Conservation (phyloP, 2,113 vertebrate species). For the Nycticorax nycticorax region DNA sequence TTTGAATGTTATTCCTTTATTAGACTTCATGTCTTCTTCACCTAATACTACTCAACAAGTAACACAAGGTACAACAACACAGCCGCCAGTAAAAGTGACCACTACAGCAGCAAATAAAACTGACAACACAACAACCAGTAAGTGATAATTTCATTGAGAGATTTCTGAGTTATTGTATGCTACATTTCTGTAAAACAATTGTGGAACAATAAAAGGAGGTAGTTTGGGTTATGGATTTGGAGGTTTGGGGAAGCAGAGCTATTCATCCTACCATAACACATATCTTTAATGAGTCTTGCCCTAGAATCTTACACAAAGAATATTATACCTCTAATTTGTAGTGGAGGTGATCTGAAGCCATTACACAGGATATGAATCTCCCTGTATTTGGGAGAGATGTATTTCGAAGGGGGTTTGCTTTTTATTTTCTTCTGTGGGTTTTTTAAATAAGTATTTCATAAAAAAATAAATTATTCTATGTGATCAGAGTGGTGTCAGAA, state of each 20-base stretch:
- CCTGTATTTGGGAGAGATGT: neutral
- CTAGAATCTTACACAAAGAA: neutral
- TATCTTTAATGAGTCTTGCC: neutral
- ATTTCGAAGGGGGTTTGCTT: neutral
- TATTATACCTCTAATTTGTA: neutral
- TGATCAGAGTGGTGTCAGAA: neutral
- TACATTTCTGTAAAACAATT: neutral
- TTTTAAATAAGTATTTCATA: neutral
- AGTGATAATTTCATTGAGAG: neutral
- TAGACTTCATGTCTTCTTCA: neutral
- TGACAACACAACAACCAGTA: neutral
- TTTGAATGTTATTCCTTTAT: neutral
- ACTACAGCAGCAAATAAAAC: neutral
- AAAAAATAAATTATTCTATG: neutral
- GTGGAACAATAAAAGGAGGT: neutral
- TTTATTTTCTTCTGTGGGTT: neutral
- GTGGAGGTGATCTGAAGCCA: neutral
- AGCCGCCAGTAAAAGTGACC: neutral
- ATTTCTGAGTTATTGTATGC: neutral
- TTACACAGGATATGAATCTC: neutral
- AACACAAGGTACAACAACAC: neutral
- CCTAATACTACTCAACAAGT: fast-evolving
- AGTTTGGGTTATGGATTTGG: neutral
- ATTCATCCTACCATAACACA: neutral
- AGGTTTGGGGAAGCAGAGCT: neutral